phyloP scores from a whole-genome alignment of 1,140 invertebrate species.

The Panagrolaimus sp. region DNA sequence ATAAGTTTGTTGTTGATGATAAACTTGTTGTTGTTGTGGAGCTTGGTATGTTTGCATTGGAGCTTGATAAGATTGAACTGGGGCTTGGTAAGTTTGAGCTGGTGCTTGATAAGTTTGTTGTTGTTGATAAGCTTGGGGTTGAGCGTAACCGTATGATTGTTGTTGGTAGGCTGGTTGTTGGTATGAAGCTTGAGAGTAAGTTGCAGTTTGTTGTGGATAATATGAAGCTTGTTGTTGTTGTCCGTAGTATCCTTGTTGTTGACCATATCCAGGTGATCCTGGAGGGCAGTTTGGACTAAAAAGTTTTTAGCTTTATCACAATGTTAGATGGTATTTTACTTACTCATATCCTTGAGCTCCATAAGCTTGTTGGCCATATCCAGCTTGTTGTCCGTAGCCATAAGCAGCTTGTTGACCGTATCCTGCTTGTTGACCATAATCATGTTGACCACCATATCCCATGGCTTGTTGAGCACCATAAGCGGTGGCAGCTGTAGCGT shows the following conservation, averaged over 20 bases:
- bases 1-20: not conserved
- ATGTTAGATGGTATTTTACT: too few species aligned
- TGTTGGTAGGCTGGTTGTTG: not conserved
- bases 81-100: not conserved
- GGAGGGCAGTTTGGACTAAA: too few species aligned
- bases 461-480: slow-evolving; percentile 1
- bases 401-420: not conserved
- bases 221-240: slow-evolving; percentile 5
- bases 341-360: too few species aligned
- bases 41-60: not conserved
- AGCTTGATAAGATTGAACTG: not conserved
- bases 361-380: not conserved
- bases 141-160: not conserved
- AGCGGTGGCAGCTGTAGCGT: not conserved
- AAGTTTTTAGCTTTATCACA: too few species aligned
- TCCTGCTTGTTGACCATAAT: not conserved
- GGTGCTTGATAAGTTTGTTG: not conserved
- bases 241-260: not conserved
- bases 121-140: not conserved
- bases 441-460: not conserved
- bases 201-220: not conserved
- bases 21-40: not conserved
- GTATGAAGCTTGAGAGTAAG: not conserved
- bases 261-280: not conserved
- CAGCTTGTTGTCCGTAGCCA: not conserved